Evolutionary conservation across 1,140 invertebrate genomes (phyloP).

Genomic region (Pentalonia nigronervosa): DNA sequence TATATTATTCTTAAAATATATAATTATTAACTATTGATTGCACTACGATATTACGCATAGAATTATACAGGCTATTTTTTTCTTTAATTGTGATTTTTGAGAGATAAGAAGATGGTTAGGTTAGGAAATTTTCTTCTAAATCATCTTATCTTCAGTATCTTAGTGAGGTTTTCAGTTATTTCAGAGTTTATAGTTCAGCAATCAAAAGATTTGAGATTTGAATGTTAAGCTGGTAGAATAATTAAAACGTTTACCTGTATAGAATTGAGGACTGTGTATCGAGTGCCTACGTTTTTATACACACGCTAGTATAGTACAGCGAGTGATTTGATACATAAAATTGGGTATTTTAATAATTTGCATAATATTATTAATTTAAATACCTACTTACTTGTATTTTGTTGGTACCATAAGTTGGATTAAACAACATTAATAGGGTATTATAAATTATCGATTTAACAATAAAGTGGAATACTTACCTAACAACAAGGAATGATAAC

Average conservation of each 20-base stretch:
- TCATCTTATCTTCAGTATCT: background rate
- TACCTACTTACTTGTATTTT: background rate
- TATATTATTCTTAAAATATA: no score
- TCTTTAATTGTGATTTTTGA: no score
- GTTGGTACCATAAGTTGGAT: background rate
- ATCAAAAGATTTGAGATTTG: background rate
- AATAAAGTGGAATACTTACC: background rate
- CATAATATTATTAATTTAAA: background rate
- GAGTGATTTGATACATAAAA: background rate
- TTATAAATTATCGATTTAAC: background rate
- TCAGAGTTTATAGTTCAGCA: background rate
- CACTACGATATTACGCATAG: no score
- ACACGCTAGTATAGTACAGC: background rate
- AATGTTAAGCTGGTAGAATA: background rate
- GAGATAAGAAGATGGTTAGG: no score
- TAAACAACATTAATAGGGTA: background rate
- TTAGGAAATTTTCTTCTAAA: background rate
- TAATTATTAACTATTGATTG: no score
- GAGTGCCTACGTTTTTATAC: background rate
- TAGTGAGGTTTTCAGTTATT: background rate
- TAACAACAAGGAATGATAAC: background rate
- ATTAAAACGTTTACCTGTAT: background rate
- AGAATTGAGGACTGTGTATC: background rate
- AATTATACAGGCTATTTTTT: no score
- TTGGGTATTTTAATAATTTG: background rate